phyloP scores from a whole-genome alignment of 2,797 vertebrate genomes.

The Oceanodroma leucorhoa region DNA sequence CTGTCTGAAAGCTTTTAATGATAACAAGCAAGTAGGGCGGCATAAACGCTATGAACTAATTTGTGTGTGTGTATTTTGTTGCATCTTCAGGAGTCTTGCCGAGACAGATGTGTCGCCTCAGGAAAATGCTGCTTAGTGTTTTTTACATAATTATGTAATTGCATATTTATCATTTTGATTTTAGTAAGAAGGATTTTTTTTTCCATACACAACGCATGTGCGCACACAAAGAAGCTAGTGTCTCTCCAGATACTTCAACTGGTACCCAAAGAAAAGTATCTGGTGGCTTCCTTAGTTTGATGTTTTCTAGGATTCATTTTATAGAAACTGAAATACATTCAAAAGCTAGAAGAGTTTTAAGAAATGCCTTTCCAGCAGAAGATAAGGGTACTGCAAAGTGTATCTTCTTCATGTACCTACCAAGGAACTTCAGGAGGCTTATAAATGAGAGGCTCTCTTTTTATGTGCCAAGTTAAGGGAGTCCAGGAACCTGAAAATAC shows the following conservation, averaged over 20 bases:
- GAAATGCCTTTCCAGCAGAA: not conserved
- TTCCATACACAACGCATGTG: accelerated
- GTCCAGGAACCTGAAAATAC: not conserved
- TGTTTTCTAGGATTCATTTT: not conserved
- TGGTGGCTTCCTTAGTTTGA: not conserved
- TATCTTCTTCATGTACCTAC: not conserved
- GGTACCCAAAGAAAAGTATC: not conserved
- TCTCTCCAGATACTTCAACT: not conserved
- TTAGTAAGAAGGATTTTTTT: not conserved
- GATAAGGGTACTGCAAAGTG: not conserved
- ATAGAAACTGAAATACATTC: not conserved
- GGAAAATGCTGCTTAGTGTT: conserved; percentile 26
- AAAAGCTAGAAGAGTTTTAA: not conserved
- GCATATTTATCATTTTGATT: not conserved
- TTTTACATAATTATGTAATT: conserved; percentile 3
- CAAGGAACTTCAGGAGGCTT: not conserved
- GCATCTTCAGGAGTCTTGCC: conserved; percentile 31
- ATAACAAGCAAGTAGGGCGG: conserved; percentile 48
- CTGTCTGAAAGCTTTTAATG: conserved; percentile 74
- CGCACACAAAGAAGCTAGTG: not conserved
- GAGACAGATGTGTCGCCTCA: conserved; percentile 8
- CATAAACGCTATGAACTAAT: not conserved
- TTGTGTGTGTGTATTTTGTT: conserved; percentile 26
- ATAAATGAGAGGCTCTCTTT: not conserved
- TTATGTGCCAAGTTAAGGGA: not conserved